Evolutionary conservation across 2,888 invertebrate genomes (phyloP), one percentile per base, ranked within the genome.

Genomic region (Dinocampus coccinellae): DNA sequence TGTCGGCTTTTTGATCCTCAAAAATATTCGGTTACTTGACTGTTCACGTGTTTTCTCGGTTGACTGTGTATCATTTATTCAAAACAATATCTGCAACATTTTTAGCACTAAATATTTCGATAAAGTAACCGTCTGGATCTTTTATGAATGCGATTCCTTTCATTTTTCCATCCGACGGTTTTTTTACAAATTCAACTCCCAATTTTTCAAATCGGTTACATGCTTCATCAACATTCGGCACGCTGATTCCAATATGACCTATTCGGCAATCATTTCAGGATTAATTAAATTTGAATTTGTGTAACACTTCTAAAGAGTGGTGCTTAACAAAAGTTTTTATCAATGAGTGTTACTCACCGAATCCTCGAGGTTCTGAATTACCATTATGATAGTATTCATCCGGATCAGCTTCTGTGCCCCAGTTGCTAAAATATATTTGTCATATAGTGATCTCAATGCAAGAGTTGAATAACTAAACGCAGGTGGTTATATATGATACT

Each of bases 41-140:
- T n/a, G n/a, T n/a, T n/a, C n/a, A n/a, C n/a, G n/a, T n/a, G n/a
- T n/a, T n/a, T n/a, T n/a, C n/a, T n/a, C n/a, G n/a, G n/a, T n/a
- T n/a, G n/a, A n/a, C n/a, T n/a, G n/a, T n/a, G n/a, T n/a, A 29
- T 36, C 70, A 79, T 68, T 76, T 72, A 58, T 75, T 73, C 52
- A 78, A 55, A 47, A 76, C 73, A 55, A 78, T 76, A 53, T 78
- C 81, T 20, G 78, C 78, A 58, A 81, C 64, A 42, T 61, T 78
- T 3, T 70, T 78, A 68, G 90, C 87, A 77, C 90, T 92, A 81
- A 97, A 92, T 73, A 97, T 95, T 87, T 98, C 97, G 82, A 98
- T 97, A 97, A 97, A 97, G 85, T 98, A 98, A 34, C 97, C 97
- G 86, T 98, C 98, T 0, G 98, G 98, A 86, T 98, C 98, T 80